A percentile compares a stretch with the other conserved stretches of the same genome.
These are phyloP conservation scores for Bedellia somnulentella DNA, from an alignment of 2,888 invertebrate species.

Conservation along the genomic window DNA sequence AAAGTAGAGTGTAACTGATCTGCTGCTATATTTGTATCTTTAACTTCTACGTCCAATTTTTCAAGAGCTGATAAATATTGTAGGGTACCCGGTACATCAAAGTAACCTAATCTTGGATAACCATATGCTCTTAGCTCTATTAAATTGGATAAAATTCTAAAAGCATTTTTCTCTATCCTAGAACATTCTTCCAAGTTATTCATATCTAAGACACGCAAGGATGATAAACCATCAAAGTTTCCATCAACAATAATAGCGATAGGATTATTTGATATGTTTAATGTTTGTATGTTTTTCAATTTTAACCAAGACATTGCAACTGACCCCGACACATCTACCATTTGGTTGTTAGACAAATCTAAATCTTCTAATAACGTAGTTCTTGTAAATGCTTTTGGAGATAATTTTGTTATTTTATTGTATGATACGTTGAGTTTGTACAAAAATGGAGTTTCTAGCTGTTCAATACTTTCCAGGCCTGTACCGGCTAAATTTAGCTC, in stretches of 20 bases:
- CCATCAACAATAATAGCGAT: constrained; percentile 74
- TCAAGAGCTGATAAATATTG: constrained; percentile 74
- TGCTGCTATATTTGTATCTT: constrained; percentile 77
- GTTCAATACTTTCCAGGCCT: constrained; percentile 67
- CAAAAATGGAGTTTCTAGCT: constrained; percentile 84
- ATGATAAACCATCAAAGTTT: constrained; percentile 72
- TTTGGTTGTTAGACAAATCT: constrained; percentile 74
- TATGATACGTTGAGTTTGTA: constrained; percentile 75
- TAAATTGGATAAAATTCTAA: constrained; percentile 71
- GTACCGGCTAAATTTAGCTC: constrained; percentile 81
- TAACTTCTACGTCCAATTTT: constrained; percentile 80
- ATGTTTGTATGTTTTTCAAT: constrained; percentile 67
- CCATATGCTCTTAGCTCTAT: constrained; percentile 71
- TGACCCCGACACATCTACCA: constrained; percentile 60
- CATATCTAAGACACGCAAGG: constrained; percentile 67
- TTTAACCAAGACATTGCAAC: constrained; percentile 70
- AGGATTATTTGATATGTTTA: constrained; percentile 86
- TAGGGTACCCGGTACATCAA: constrained; percentile 85
- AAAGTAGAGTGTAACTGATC: constrained; percentile 79
- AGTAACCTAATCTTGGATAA: constrained; percentile 78
- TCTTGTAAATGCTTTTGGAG: constrained; percentile 71
- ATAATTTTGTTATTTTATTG: constrained; percentile 70
- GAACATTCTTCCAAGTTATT: constrained; percentile 68
- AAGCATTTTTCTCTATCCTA: constrained; percentile 81
- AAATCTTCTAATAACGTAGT: constrained; percentile 77